Conservation (phyloP, 2,113 vertebrate species). For the Paratilapia polleni region DNA sequence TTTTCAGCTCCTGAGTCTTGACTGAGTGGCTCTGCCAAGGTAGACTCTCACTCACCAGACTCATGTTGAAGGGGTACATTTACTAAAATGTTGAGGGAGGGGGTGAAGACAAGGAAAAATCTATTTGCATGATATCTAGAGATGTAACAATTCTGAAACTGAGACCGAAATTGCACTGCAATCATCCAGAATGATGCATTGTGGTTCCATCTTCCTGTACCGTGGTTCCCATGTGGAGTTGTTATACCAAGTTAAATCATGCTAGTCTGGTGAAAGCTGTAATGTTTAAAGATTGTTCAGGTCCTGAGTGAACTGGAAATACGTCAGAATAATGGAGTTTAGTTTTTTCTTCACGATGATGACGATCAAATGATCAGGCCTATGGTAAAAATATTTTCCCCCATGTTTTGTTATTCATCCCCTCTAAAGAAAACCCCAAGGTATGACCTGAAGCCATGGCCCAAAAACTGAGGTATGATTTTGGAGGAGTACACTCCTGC, state of each 20-base stretch:
- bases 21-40: not conserved
- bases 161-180: not conserved
- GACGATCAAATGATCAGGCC: not conserved
- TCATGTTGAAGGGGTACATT: conserved; percentile 31
- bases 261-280: not conserved
- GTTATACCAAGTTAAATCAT: not conserved
- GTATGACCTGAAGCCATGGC: not conserved
- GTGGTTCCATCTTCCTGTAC: not conserved
- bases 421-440: not conserved
- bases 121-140: conserved; percentile 35
- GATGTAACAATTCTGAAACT: not conserved
- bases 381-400: not conserved
- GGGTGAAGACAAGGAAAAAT: not conserved
- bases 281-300: not conserved
- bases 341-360: not conserved
- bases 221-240: not conserved
- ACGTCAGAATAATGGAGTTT: not conserved
- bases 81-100: conserved; percentile 20
- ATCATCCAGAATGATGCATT: not conserved
- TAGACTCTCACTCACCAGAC: conserved; percentile 10
- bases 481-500: not conserved
- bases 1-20: not conserved
- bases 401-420: not conserved
- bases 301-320: not conserved
- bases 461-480: not conserved